These are phyloP conservation scores for Ptyas mucosa DNA, from an alignment of 2,113 vertebrate genomes.

Conservation along the genomic window DNA sequence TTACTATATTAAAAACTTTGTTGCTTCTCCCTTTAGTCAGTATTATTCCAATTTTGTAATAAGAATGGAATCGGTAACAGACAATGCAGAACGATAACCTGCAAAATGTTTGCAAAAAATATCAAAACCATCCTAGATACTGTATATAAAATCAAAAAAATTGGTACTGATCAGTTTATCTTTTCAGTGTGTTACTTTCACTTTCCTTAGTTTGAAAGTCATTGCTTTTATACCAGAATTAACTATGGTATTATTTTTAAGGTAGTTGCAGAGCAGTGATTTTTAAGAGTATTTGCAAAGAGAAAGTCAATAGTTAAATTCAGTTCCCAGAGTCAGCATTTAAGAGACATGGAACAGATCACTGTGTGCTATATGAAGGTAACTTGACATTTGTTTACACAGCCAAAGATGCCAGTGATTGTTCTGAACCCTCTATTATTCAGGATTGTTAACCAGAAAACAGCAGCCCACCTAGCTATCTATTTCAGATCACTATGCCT, in stretches of 20 bases:
- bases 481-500: neutral
- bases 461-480: neutral
- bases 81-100: constrained; percentile 30
- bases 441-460: neutral
- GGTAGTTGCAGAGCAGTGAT: constrained; percentile 9
- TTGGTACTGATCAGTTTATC: constrained; percentile 43
- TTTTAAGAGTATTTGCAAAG: constrained; percentile 47
- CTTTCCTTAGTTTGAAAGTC: constrained; percentile 27
- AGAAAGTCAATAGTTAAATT: constrained; percentile 36
- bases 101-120: constrained; percentile 26
- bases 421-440: constrained; percentile 6
- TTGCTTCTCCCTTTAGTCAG: neutral
- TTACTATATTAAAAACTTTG: neutral
- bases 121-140: constrained; percentile 31
- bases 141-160: constrained; percentile 20
- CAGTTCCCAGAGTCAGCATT: constrained; percentile 46
- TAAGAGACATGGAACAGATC: constrained; percentile 54
- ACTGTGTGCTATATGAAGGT: constrained; percentile 51
- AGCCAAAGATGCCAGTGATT: neutral
- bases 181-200: constrained; percentile 40
- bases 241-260: neutral
- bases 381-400: constrained; percentile 10
- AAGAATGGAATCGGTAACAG: neutral
- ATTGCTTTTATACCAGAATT: neutral
- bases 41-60: neutral